phyloP scores from a whole-genome alignment of 1,140 invertebrate genomes.

The Drosophila yakuba region DNA sequence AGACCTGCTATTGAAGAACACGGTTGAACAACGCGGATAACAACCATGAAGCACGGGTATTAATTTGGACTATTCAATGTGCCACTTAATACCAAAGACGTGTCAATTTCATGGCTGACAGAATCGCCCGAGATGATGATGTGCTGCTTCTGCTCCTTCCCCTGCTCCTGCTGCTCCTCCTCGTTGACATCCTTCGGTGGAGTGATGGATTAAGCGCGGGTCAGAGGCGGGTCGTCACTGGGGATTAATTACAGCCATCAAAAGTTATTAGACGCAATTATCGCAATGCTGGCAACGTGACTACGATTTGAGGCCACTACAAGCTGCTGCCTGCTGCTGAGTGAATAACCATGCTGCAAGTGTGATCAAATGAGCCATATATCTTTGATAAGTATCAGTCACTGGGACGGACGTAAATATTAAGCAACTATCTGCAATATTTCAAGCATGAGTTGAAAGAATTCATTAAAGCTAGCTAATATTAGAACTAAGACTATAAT shows the following conservation, averaged over 20 bases:
- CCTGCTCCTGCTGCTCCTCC: slow-evolving; percentile 5
- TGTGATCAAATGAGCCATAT: neutral
- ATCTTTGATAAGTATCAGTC: neutral
- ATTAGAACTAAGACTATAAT: too few relatives aligned
- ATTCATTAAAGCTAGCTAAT: too few relatives aligned
- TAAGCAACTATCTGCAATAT: neutral
- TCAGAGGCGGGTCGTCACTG: slow-evolving; percentile 50
- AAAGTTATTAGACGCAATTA: slow-evolving; percentile 83
- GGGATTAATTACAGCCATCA: slow-evolving; percentile 83
- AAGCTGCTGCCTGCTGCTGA: slow-evolving; percentile 13
- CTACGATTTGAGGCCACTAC: slow-evolving; percentile 40
- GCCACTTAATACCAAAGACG: slow-evolving; percentile 81
- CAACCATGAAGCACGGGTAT: slow-evolving; percentile 52
- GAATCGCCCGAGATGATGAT: slow-evolving; percentile 50
- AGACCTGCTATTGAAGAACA: slow-evolving; percentile 9
- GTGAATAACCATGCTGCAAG: slow-evolving; percentile 11
- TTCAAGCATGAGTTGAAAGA: neutral
- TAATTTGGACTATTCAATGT: slow-evolving; percentile 82
- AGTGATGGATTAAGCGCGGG: slow-evolving; percentile 7
- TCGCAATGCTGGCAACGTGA: slow-evolving; percentile 75
- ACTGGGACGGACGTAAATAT: neutral
- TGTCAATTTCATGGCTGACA: slow-evolving; percentile 82
- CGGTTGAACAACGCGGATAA: slow-evolving; percentile 15
- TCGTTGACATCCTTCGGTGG: slow-evolving; percentile 33
- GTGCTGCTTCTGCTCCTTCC: slow-evolving; percentile 12